phyloP scores from a whole-genome alignment of 2,797 vertebrate genomes.

The Hypotaenidia philippensis region DNA sequence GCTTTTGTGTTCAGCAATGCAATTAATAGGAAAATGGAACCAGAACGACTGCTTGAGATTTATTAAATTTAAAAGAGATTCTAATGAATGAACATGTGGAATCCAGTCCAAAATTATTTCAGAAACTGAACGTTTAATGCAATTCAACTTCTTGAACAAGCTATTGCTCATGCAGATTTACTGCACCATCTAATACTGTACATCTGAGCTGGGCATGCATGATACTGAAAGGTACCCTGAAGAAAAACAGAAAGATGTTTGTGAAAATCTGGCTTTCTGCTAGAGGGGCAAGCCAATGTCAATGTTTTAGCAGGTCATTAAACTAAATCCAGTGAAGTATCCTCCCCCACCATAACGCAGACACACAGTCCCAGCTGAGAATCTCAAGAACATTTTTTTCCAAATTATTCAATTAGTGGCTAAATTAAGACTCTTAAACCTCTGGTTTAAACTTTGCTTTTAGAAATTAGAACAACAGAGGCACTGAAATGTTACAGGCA shows the following conservation, averaged over 20 bases:
- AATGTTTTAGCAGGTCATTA: not conserved
- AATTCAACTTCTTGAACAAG: not conserved
- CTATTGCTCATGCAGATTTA: not conserved
- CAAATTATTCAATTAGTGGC: not conserved
- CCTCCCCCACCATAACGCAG: not conserved
- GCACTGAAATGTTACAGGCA: not conserved
- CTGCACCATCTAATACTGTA: not conserved
- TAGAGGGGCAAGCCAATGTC: not conserved
- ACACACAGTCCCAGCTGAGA: not conserved
- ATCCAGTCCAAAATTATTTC: not conserved
- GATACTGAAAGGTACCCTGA: not conserved
- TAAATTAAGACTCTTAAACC: not conserved
- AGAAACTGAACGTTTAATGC: not conserved
- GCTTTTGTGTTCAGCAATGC: slow-evolving; percentile 82
- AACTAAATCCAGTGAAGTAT: not conserved
- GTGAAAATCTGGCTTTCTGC: not conserved
- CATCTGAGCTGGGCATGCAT: not conserved
- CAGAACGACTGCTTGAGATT: slow-evolving; percentile 34
- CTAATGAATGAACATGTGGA: slow-evolving; percentile 15
- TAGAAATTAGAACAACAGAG: not conserved
- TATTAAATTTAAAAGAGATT: slow-evolving; percentile 65
- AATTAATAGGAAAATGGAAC: slow-evolving; percentile 61
- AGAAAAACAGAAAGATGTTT: not conserved
- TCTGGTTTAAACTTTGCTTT: not conserved
- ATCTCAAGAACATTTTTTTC: not conserved